Evolutionary conservation across 2,113 vertebrate genomes (phyloP).

Genomic region (cat (Felis catus)): DNA sequence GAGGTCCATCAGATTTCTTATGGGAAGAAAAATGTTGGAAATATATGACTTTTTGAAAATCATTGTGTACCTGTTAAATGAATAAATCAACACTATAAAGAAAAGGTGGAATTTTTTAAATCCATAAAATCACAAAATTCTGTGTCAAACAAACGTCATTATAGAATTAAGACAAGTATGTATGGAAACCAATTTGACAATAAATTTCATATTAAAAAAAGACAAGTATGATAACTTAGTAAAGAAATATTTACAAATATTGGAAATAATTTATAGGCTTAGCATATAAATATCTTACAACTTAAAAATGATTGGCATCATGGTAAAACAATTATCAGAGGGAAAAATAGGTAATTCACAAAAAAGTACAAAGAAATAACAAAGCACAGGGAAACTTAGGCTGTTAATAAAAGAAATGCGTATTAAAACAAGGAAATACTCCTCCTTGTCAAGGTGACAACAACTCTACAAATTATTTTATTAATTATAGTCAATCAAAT

Average conservation of each 20-base stretch:
- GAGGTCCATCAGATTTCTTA: neutral
- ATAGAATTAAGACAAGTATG: neutral
- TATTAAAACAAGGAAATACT: neutral
- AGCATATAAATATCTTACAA: neutral
- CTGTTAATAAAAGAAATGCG: neutral
- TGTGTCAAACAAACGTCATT: neutral
- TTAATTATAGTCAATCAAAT: neutral
- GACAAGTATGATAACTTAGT: neutral
- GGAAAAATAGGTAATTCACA: neutral
- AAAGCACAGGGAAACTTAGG: neutral
- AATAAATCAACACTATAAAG: neutral
- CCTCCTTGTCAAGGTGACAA: neutral
- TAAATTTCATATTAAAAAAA: neutral
- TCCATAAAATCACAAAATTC: neutral
- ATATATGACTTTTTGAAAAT: neutral
- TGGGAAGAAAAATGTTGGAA: neutral
- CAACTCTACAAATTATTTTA: neutral
- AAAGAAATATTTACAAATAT: neutral
- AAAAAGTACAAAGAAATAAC: neutral
- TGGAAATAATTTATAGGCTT: neutral
- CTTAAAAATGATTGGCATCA: neutral
- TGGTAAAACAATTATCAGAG: neutral
- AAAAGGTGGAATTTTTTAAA: neutral
- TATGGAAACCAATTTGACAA: too few relatives aligned
- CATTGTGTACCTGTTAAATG: neutral